phyloP scores from a whole-genome alignment of 1,140 invertebrate genomes.

The Rhagoletis zephyria region DNA sequence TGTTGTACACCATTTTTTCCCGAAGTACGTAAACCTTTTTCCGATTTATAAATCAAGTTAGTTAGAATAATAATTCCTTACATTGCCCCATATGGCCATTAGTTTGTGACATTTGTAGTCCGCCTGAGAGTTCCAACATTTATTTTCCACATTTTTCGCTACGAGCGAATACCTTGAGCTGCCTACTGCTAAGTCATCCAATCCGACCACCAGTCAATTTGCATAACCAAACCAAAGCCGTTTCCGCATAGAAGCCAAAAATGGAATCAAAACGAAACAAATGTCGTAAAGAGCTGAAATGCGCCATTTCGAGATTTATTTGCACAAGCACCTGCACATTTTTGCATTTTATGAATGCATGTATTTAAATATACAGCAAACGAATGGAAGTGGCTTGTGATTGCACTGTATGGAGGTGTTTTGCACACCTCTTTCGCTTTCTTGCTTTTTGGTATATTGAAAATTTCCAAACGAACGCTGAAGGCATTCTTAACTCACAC shows the following conservation, averaged over 20 bases:
- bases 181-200: neutral
- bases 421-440: neutral
- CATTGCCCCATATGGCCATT: too few species aligned
- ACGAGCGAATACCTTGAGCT: too few species aligned
- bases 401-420: neutral
- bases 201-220: constrained; percentile 9
- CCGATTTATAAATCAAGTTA: too few species aligned
- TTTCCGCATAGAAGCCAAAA: neutral
- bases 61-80: too few species aligned
- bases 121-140: too few species aligned
- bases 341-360: constrained; percentile 15
- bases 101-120: too few species aligned
- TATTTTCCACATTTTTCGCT: too few species aligned
- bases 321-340: constrained; percentile 39
- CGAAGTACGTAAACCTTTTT: too few species aligned
- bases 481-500: neutral
- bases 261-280: neutral
- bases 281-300: constrained; percentile 35
- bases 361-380: neutral
- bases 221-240: constrained; percentile 5
- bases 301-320: constrained; percentile 41
- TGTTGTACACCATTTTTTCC: too few species aligned
- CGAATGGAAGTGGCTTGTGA: neutral
- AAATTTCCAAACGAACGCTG: constrained; percentile 36
- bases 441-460: constrained; percentile 45